phyloP scores from a whole-genome alignment of 2,888 invertebrate genomes.

The Tipula vernalis region DNA sequence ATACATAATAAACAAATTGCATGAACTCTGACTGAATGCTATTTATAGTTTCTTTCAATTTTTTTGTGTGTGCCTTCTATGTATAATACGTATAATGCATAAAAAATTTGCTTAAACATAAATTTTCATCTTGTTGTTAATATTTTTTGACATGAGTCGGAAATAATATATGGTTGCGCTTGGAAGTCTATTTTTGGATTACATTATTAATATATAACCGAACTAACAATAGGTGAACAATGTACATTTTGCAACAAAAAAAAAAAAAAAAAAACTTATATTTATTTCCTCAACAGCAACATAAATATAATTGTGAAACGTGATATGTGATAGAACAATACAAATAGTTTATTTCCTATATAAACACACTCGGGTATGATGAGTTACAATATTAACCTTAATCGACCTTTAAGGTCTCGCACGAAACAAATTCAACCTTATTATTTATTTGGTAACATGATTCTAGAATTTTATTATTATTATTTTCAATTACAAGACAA shows the following conservation, averaged over 20 bases:
- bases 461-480: not conserved
- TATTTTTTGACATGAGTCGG: slow-evolving; percentile 4
- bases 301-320: not conserved
- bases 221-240: not conserved
- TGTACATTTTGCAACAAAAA: not conserved
- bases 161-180: not conserved
- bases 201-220: not conserved
- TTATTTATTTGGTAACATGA: not conserved
- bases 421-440: not conserved
- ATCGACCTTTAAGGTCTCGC: not conserved
- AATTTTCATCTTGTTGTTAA: not conserved
- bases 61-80: not conserved
- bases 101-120: not conserved
- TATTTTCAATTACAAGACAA: not conserved
- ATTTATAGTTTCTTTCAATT: not conserved
- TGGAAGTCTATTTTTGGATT: not conserved
- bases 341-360: not conserved
- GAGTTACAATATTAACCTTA: not conserved
- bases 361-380: not conserved
- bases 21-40: not conserved
- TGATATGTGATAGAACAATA: not conserved
- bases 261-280: not conserved
- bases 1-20: not conserved
- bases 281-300: not conserved
- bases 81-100: not conserved